phyloP scores from a whole-genome alignment of 2,797 vertebrate genomes.

The Myripristis murdjan region DNA sequence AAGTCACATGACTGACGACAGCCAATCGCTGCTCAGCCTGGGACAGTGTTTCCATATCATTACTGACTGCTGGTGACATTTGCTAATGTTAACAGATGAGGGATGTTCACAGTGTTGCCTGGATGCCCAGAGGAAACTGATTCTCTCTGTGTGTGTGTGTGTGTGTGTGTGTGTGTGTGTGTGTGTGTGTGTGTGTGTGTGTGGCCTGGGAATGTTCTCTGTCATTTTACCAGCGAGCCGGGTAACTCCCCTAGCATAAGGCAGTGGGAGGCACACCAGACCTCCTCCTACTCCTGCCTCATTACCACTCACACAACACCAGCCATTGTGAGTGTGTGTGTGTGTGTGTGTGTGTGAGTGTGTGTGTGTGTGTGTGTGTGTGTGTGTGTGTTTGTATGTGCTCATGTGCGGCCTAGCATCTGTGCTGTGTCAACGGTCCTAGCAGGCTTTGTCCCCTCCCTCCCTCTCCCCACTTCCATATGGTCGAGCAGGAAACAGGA shows the following conservation, averaged over 20 bases:
- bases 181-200: slow-evolving; percentile 34
- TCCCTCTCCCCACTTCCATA: slow-evolving; percentile 52
- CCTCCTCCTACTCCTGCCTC: slow-evolving; percentile 65
- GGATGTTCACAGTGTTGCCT: slow-evolving; percentile 34
- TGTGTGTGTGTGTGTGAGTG: slow-evolving; percentile 18
- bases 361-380: slow-evolving; percentile 10
- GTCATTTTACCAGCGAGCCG: slow-evolving; percentile 50
- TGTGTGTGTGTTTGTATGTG: slow-evolving; percentile 22
- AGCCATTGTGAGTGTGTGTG: slow-evolving; percentile 18
- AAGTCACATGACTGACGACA: too few species aligned
- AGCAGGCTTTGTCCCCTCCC: slow-evolving; percentile 36
- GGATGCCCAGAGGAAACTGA: slow-evolving; percentile 30
- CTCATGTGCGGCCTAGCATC: slow-evolving; percentile 55
- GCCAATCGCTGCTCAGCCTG: slow-evolving; percentile 10
- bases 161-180: slow-evolving; percentile 18
- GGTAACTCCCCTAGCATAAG: slow-evolving; percentile 70
- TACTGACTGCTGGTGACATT: slow-evolving; percentile 27
- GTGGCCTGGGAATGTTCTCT: slow-evolving; percentile 36
- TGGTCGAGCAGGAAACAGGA: slow-evolving; percentile 46
- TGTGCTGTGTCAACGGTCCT: slow-evolving; percentile 62
- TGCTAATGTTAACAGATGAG: slow-evolving; percentile 62
- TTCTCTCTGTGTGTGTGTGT: slow-evolving; percentile 3
- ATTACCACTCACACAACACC: slow-evolving; percentile 67
- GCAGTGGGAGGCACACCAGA: slow-evolving; percentile 64
- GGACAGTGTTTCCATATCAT: slow-evolving; percentile 23